These are phyloP conservation scores for Cistogaster globosa DNA, from an alignment of 2,888 invertebrate species.

Conservation along the genomic window DNA sequence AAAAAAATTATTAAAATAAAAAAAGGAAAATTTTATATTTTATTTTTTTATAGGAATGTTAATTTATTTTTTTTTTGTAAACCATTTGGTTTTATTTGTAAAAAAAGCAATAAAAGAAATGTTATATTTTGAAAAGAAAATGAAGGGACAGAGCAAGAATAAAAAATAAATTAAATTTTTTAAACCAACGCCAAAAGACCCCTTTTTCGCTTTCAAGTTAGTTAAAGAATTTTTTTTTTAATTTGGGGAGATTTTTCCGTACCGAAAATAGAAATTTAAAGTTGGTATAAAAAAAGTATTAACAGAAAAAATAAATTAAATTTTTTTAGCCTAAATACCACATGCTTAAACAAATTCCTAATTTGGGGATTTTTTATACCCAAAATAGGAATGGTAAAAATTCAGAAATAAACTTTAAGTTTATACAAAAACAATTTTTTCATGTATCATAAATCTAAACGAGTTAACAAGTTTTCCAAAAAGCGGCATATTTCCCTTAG, in stretches of 20 bases:
- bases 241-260: background rate
- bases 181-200: too few relatives aligned
- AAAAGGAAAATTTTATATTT: slow-evolving; percentile 1
- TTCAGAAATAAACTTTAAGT: too few relatives aligned
- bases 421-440: too few relatives aligned
- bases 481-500: too few relatives aligned
- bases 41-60: slow-evolving; percentile 26
- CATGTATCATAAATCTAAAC: too few relatives aligned
- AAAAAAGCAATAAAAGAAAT: slow-evolving; percentile 19
- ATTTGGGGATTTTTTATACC: background rate
- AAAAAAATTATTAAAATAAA: slow-evolving; percentile 9
- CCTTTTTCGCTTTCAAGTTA: too few relatives aligned
- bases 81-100: slow-evolving; percentile 6
- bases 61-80: slow-evolving; percentile 13
- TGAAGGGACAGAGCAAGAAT: too few relatives aligned
- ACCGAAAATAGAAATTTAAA: background rate
- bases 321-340: background rate
- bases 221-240: too few relatives aligned
- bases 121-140: background rate
- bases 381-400: background rate
- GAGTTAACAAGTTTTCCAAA: too few relatives aligned
- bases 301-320: too few relatives aligned
- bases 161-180: too few relatives aligned
- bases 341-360: background rate
- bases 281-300: background rate